Percentiles rank a stretch among this genome's conserved stretches.
These are phyloP conservation scores for Allolobophora icterica DNA, from an alignment of 2,888 invertebrate genomes.

Conservation along the genomic window DNA sequence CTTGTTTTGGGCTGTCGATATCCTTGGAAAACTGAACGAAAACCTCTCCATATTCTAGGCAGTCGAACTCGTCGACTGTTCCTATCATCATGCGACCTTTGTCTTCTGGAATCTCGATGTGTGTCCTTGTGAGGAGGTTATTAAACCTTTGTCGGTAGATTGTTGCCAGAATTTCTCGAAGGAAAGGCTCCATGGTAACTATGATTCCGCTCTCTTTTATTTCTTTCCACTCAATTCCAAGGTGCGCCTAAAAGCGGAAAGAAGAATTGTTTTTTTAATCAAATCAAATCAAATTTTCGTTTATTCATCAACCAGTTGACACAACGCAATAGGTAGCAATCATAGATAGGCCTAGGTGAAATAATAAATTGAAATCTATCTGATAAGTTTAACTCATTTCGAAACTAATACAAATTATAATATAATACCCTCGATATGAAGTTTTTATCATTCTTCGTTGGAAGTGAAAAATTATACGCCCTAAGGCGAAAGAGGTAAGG, in stretches of 20 bases:
- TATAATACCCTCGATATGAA: too few relatives aligned
- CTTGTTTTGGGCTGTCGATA: slow-evolving; percentile 33
- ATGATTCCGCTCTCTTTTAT: not conserved
- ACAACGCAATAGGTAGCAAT: too few relatives aligned
- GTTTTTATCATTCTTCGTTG: too few relatives aligned
- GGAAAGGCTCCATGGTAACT: slow-evolving; percentile 5
- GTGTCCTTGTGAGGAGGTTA: slow-evolving; percentile 42
- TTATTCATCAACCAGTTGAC: too few relatives aligned
- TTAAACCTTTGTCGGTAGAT: not conserved
- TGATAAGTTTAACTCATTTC: too few relatives aligned
- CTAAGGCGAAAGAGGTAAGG: too few relatives aligned
- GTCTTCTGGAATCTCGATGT: slow-evolving; percentile 52
- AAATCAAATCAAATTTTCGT: too few relatives aligned
- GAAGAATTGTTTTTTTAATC: not conserved
- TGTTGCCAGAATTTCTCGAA: not conserved
- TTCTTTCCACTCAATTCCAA: not conserved
- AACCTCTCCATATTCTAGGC: slow-evolving; percentile 59
- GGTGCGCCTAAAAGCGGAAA: slow-evolving; percentile 34
- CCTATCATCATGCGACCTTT: slow-evolving; percentile 62
- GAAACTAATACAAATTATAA: too few relatives aligned
- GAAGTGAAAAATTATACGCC: too few relatives aligned
- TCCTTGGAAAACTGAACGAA: slow-evolving; percentile 51
- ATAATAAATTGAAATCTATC: too few relatives aligned
- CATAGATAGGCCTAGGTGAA: too few relatives aligned
- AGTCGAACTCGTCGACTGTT: slow-evolving; percentile 59